Conservation (phyloP, 1,140 invertebrate species). For the Megalopta genalis region DNA sequence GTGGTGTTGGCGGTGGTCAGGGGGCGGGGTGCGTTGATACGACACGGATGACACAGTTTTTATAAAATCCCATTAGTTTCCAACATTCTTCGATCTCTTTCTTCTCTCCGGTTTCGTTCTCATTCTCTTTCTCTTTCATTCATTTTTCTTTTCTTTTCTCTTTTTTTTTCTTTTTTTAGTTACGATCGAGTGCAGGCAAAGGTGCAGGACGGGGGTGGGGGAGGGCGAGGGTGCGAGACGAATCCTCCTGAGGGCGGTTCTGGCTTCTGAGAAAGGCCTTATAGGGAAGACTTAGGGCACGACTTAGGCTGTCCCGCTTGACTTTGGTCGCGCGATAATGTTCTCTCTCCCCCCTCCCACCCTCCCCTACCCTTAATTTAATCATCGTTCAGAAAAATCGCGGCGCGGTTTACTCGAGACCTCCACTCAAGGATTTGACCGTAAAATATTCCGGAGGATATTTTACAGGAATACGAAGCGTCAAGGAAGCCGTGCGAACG, state of each 20-base stretch:
- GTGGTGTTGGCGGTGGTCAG: not conserved
- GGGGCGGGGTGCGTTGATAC: too few species aligned
- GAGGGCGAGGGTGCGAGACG: constrained; percentile 42
- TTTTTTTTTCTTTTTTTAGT: constrained; percentile 39
- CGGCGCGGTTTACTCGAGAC: not conserved
- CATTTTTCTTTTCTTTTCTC: constrained; percentile 6
- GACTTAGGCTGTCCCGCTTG: constrained; percentile 18
- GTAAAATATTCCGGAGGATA: not conserved
- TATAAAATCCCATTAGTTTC: not conserved
- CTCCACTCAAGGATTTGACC: not conserved
- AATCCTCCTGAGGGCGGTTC: constrained; percentile 66
- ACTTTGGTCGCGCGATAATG: not conserved
- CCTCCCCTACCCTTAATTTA: too few species aligned
- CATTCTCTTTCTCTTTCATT: constrained; percentile 3
- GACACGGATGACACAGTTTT: not conserved
- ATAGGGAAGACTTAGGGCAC: constrained; percentile 56
- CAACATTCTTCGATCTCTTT: too few species aligned
- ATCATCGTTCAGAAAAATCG: not conserved
- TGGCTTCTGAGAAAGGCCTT: constrained; percentile 67
- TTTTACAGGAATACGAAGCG: not conserved
- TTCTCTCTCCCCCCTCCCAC: too few species aligned
- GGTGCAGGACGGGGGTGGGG: constrained; percentile 45
- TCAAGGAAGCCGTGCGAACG: not conserved
- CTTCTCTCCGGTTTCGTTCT: too few species aligned
- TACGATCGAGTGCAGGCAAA: constrained; percentile 55